phyloP scores from a whole-genome alignment of 2,888 invertebrate genomes.

The Ennomos erosarius region DNA sequence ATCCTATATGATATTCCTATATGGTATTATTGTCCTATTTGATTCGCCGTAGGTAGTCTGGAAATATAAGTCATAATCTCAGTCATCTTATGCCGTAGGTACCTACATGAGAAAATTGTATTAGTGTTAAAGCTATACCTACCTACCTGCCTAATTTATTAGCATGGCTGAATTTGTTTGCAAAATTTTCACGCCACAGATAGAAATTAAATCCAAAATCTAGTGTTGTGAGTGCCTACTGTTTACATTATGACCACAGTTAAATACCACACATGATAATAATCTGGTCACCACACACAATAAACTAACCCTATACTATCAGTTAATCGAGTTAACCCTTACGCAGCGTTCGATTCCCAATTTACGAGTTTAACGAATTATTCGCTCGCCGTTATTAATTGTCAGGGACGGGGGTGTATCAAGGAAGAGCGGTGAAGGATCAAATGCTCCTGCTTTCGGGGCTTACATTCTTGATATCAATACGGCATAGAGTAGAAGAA shows the following conservation, averaged over 20 bases:
- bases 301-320: conserved; percentile 63
- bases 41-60: no score
- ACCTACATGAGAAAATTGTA: no score
- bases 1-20: no score
- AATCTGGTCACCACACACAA: conserved; percentile 53
- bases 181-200: no score
- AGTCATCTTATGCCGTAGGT: no score
- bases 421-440: conserved; percentile 14
- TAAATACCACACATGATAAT: conserved; percentile 41
- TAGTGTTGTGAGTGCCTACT: neutral
- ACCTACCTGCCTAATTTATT: no score
- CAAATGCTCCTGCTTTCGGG: neutral
- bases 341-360: conserved; percentile 70
- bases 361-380: conserved; percentile 69
- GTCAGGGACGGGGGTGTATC: conserved; percentile 35
- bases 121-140: no score
- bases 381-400: conserved; percentile 71
- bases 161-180: no score
- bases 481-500: no score
- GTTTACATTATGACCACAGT: conserved; percentile 2
- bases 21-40: no score
- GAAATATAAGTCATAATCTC: no score
- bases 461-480: no score
- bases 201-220: neutral
- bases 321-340: conserved; percentile 75